phyloP scores from a whole-genome alignment of 2,797 vertebrate species.

The Macroramphosus scolopax region DNA sequence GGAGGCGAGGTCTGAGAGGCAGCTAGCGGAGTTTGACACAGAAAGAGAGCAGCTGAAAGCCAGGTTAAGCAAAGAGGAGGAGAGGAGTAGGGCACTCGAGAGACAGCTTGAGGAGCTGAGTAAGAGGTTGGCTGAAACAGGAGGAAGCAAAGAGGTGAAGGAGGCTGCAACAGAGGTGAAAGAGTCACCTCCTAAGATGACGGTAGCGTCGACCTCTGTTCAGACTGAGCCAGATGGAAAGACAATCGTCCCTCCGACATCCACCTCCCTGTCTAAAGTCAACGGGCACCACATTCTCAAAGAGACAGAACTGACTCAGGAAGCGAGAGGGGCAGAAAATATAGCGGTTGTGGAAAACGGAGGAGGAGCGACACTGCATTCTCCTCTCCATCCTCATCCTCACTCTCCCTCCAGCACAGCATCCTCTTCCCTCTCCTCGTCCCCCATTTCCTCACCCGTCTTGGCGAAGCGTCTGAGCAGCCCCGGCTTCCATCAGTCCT shows the following conservation, averaged over 20 bases:
- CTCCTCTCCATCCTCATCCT: constrained; percentile 65
- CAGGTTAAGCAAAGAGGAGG: constrained; percentile 86
- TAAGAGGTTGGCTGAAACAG: constrained; percentile 72
- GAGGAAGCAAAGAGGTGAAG: constrained; percentile 36
- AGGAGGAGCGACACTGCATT: constrained; percentile 66
- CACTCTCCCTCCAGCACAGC: constrained; percentile 89
- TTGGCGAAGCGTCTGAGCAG: constrained; percentile 85
- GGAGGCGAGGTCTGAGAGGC: constrained; percentile 86
- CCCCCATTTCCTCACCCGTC: constrained; percentile 92
- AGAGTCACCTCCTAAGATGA: constrained; percentile 26
- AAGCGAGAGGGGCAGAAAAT: constrained; percentile 66
- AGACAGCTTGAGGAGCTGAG: constrained; percentile 84
- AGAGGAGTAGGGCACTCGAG: constrained; percentile 83
- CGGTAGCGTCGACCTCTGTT: constrained; percentile 69
- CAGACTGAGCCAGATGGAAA: constrained; percentile 82
- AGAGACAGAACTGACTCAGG: constrained; percentile 58
- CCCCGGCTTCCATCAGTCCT: constrained; percentile 86
- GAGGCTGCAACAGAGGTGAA: constrained; percentile 32
- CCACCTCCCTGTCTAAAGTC: constrained; percentile 56
- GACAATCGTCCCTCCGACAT: constrained; percentile 37
- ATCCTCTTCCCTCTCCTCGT: constrained; percentile 92
- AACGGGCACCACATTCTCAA: constrained; percentile 72
- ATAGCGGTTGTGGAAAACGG: constrained; percentile 81
- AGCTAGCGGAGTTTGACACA: constrained; percentile 86
- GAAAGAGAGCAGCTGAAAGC: constrained; percentile 86